Percentiles rank a stretch among this genome's conserved stretches.
Conservation (phyloP, 1,140 invertebrate species). For the Hesperophylax magnus region DNA sequence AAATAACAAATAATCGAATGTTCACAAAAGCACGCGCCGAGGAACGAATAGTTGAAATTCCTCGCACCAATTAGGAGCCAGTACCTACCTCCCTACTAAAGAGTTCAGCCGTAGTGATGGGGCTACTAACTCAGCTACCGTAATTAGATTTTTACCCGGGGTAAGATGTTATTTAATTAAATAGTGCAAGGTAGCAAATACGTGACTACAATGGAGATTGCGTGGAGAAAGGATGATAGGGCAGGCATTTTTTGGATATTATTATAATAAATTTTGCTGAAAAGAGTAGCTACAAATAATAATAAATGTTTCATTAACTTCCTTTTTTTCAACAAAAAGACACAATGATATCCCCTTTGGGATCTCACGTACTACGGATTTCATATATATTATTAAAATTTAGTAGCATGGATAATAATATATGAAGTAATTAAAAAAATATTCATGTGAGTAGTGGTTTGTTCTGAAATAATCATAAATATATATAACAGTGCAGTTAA, state of each 20-base stretch:
- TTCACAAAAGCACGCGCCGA: slow-evolving; percentile 7
- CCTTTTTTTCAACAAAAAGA: no score
- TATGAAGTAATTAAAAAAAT: no score
- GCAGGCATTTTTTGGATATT: neutral
- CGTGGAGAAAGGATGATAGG: neutral
- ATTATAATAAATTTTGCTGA: no score
- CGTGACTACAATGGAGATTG: slow-evolving; percentile 4
- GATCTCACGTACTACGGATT: no score
- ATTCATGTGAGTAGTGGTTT: no score
- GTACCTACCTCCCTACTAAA: neutral
- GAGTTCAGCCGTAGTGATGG: neutral
- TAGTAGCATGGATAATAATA: no score
- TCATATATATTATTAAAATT: no score
- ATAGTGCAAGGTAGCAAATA: slow-evolving; percentile 36
- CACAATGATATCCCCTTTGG: no score
- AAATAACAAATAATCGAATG: neutral
- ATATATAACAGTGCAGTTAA: no score
- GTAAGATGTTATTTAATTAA: slow-evolving; percentile 38
- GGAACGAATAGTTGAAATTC: slow-evolving; percentile 19
- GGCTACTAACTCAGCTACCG: slow-evolving; percentile 13
- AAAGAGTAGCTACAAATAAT: no score
- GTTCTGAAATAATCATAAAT: no score
- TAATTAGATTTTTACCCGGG: slow-evolving; percentile 32
- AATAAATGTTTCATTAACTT: no score
- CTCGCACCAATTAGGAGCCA: neutral